These are phyloP conservation scores for Setipinna tenuifilis DNA, from an alignment of 2,797 vertebrate genomes.

Conservation along the genomic window DNA sequence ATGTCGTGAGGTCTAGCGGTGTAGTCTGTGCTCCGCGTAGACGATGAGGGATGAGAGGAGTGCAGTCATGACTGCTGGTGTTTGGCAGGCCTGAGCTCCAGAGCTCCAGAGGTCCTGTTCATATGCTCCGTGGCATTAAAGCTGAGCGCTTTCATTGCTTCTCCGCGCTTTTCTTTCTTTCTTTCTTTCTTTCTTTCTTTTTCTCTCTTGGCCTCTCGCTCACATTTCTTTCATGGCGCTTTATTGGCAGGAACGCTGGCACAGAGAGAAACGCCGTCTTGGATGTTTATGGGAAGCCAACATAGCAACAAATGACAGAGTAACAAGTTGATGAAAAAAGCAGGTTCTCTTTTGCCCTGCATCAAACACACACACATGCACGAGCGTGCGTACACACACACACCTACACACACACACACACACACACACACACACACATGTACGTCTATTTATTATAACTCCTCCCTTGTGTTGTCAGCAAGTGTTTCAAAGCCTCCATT, in stretches of 20 bases:
- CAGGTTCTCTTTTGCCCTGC: neutral
- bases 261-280: neutral
- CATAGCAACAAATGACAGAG: neutral
- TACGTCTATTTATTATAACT: neutral
- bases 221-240: neutral
- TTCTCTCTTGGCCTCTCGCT: neutral
- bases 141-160: neutral
- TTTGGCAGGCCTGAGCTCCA: neutral
- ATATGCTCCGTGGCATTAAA: neutral
- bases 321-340: slow-evolving; percentile 12
- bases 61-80: neutral
- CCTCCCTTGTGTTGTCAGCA: neutral
- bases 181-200: too few relatives aligned
- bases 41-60: neutral
- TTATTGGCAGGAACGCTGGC: neutral
- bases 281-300: neutral
- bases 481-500: slow-evolving; percentile 5
- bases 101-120: neutral
- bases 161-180: neutral
- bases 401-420: neutral
- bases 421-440: neutral
- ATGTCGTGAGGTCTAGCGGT: neutral
- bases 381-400: neutral
- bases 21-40: neutral
- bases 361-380: neutral